Percentiles rank a stretch among this genome's conserved stretches.
Conservation (phyloP, 2,797 vertebrate species). For the Acipenser ruthenus region DNA sequence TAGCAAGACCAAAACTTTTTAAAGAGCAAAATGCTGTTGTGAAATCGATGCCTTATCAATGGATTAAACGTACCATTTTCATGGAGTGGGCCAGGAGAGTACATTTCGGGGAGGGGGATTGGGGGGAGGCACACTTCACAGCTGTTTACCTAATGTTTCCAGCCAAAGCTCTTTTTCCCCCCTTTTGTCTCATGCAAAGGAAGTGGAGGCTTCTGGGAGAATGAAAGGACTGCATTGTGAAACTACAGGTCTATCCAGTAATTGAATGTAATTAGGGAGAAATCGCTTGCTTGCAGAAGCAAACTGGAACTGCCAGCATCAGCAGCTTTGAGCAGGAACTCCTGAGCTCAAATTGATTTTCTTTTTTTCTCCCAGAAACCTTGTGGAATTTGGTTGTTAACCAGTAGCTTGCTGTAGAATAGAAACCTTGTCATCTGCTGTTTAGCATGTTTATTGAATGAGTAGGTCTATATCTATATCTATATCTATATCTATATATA, state of each 20-base stretch:
- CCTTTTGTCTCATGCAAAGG: background rate
- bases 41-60: no score
- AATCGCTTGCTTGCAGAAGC: slow-evolving; percentile 40
- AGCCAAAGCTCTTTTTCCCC: background rate
- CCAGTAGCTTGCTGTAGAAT: slow-evolving; percentile 18
- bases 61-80: no score
- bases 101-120: no score
- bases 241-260: slow-evolving; percentile 34
- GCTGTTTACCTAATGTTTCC: background rate
- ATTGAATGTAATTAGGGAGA: slow-evolving; percentile 45
- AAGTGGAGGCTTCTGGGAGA: slow-evolving; percentile 31
- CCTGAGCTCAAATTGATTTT: slow-evolving; percentile 27
- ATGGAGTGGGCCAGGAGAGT: no score
- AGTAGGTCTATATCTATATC: no score
- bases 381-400: slow-evolving; percentile 24
- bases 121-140: no score
- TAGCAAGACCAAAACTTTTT: no score
- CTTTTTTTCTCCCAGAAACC: background rate
- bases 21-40: no score
- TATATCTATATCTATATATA: no score
- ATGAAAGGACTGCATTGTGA: slow-evolving; percentile 34
- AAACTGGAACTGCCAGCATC: slow-evolving; percentile 32
- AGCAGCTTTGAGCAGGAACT: slow-evolving; percentile 36
- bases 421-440: no score
- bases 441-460: no score